These are phyloP conservation scores for Rhinophrynus dorsalis DNA, from an alignment of 2,797 vertebrate genomes.

Conservation along the genomic window DNA sequence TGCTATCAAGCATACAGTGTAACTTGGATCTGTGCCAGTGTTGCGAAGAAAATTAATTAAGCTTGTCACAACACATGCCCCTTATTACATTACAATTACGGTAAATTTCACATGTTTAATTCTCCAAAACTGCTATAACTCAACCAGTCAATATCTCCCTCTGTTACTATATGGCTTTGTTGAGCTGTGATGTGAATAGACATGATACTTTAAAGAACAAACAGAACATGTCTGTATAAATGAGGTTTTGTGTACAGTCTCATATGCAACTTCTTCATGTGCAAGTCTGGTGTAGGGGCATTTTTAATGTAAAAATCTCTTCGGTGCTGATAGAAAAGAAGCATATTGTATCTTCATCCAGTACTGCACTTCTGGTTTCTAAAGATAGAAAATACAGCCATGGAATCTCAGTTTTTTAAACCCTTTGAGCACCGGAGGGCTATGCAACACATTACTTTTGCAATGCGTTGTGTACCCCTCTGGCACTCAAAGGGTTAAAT, in stretches of 20 bases:
- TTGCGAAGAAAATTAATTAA: constrained; percentile 10
- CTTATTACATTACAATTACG: constrained; percentile 7
- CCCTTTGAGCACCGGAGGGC: too few relatives aligned
- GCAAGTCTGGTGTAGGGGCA: too few relatives aligned
- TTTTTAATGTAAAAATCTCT: too few relatives aligned
- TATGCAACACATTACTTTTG: too few relatives aligned
- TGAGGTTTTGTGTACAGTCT: neutral
- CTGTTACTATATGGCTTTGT: neutral
- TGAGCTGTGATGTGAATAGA: neutral
- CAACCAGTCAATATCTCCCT: neutral
- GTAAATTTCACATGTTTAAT: constrained; percentile 4
- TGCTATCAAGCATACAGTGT: neutral
- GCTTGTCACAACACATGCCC: neutral
- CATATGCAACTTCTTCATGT: neutral
- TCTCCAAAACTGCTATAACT: constrained; percentile 7
- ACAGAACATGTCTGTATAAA: neutral
- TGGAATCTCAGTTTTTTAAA: too few relatives aligned
- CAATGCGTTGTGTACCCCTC: too few relatives aligned
- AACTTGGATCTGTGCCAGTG: neutral
- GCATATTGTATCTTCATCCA: too few relatives aligned
- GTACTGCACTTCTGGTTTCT: too few relatives aligned
- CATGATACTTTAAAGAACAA: neutral
- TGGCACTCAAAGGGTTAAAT: too few relatives aligned
- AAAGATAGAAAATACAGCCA: too few relatives aligned
- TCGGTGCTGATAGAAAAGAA: too few relatives aligned